Evolutionary conservation across 23 tunicate species (phyloP), one percentile per base, ranked within the genome.

Genomic region (Halocynthia roretzi): DNA sequence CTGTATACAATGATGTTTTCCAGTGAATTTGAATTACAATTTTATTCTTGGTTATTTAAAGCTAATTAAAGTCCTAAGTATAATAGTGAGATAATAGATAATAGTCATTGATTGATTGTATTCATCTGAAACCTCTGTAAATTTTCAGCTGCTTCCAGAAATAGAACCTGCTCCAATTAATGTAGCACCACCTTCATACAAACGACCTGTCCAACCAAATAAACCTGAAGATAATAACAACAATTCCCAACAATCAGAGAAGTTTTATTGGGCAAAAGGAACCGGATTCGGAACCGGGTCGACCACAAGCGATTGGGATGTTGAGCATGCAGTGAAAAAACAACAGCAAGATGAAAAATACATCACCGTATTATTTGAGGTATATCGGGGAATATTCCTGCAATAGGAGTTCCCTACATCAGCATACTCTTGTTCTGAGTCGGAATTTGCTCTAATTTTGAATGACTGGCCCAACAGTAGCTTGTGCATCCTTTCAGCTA

Each of bases 281-380:
- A 74, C 78, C 0, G 78, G 78, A 8, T 74, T 74, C 6, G 78
- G 78, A 54, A 74, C 78, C n/a, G 78, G 78, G 8, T 74, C 78
- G n/a, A 74, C 78, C 10, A 50, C 78, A 17, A 74, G 78, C 19
- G 78, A 74, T 31, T 74, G 78, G 78, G 62, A 74, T 74, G 62
- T 53, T 20, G 78, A 44, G 8, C 23, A 74, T 22, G 64, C 56
- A 53, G 62, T 74, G 21, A 74, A 74, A 63, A 74, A 74, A 53
- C 78, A 74, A 31, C 54, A 53, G 66, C 54, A 74, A 52, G 78
- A 74, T 55, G 78, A 74, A 74, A 44, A 44, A 74, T 74, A 74
- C 6, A 50, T 74, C 18, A 74, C 78, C 17, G 62, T 53, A 8
- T 53, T 74, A 1, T 11, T 74, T 2, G 50, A 74, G 78, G 78